Evolutionary conservation across 2,797 vertebrate species (phyloP).

Genomic region (Syngnathus rostellatus): DNA sequence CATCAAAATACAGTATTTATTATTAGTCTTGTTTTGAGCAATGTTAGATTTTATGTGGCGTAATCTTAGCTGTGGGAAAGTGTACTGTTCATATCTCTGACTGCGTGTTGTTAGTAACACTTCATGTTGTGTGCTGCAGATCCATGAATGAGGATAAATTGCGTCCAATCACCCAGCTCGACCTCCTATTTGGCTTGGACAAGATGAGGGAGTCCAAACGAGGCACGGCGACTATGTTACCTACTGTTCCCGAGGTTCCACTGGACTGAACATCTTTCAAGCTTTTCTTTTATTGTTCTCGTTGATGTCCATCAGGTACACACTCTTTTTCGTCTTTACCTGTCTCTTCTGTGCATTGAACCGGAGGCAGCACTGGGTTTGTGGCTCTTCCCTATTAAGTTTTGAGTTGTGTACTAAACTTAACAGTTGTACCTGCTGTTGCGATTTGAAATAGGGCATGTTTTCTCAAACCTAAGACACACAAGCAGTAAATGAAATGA

Average conservation of each 20-base stretch:
- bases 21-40: not conserved
- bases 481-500: not conserved
- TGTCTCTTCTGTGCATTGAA: not conserved
- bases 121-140: constrained; percentile 31
- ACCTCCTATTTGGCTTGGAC: constrained; percentile 74
- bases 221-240: constrained; percentile 41
- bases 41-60: not conserved
- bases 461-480: not conserved
- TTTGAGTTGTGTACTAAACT: not conserved
- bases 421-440: not conserved
- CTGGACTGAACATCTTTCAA: constrained; percentile 54
- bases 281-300: not conserved
- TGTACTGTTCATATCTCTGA: not conserved
- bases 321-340: not conserved
- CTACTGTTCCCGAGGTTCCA: constrained; percentile 50
- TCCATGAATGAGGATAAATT: constrained; percentile 57
- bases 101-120: not conserved
- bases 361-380: not conserved
- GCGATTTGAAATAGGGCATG: not conserved
- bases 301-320: not conserved
- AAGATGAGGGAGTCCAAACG: constrained; percentile 75
- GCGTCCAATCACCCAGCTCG: constrained; percentile 72
- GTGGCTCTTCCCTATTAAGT: not conserved
- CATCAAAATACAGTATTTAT: not conserved
- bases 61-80: not conserved